Evolutionary conservation across 1,140 invertebrate genomes (phyloP).

Genomic region (Drosophila kanapiae): DNA sequence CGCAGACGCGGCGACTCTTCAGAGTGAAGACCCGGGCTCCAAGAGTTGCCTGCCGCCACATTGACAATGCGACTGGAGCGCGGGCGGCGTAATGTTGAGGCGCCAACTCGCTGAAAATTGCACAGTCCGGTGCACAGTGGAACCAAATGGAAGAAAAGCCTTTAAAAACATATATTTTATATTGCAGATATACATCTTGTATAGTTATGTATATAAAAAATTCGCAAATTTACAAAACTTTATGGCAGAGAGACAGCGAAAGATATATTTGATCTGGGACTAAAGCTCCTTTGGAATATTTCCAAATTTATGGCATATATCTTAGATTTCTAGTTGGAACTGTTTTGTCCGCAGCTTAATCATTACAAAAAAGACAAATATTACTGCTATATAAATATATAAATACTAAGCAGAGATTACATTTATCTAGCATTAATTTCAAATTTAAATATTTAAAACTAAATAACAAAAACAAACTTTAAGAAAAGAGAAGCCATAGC

Average conservation of each 20-base stretch:
- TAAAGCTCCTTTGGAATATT: too few relatives aligned
- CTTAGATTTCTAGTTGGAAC: too few relatives aligned
- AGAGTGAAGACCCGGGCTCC: constrained; percentile 19
- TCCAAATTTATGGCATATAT: too few relatives aligned
- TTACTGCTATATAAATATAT: too few relatives aligned
- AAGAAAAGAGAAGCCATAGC: background rate
- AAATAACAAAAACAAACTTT: background rate
- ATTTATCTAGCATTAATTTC: background rate
- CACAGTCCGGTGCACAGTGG: constrained; percentile 11
- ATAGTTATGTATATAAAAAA: background rate
- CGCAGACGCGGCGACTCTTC: constrained; percentile 13
- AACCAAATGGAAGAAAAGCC: background rate
- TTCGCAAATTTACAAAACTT: too few relatives aligned
- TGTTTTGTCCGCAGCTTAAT: too few relatives aligned
- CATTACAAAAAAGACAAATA: too few relatives aligned
- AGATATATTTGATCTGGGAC: too few relatives aligned
- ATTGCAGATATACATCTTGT: background rate
- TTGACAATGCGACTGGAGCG: constrained; percentile 27
- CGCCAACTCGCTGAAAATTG: constrained; percentile 18
- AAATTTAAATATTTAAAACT: too few relatives aligned
- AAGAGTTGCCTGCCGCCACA: constrained; percentile 18
- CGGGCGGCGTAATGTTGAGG: background rate
- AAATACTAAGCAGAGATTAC: too few relatives aligned
- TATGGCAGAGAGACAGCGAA: too few relatives aligned
- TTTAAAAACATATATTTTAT: background rate